phyloP scores from a whole-genome alignment of 2,888 invertebrate species.

The Nysson spinosus region DNA sequence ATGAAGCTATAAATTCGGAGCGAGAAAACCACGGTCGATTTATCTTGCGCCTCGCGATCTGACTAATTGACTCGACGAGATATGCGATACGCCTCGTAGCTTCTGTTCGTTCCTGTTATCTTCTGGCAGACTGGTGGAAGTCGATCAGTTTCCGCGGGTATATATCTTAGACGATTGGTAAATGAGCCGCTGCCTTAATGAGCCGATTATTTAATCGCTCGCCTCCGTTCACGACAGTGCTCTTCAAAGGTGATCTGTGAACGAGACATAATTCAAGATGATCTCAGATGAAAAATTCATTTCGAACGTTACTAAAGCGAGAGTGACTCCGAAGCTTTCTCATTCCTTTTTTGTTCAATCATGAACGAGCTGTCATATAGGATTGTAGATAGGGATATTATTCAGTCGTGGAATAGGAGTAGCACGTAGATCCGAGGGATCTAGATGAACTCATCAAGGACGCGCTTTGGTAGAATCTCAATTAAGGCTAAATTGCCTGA shows the following conservation, averaged over 20 bases:
- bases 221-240: conserved; percentile 3
- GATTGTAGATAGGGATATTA: conserved; percentile 8
- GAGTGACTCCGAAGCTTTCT: conserved; percentile 6
- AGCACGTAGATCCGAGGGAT: conserved; percentile 17
- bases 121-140: conserved; percentile 1
- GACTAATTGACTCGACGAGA: conserved; percentile 70
- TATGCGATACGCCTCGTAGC: conserved; percentile 54
- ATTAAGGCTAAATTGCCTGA: conserved; percentile 58
- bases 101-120: conserved; percentile 44
- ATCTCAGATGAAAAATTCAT: not conserved
- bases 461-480: conserved; percentile 59
- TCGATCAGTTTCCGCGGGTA: conserved; percentile 26
- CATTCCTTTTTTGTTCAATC: not conserved
- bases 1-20: conserved; percentile 11
- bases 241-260: not conserved
- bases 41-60: conserved; percentile 61
- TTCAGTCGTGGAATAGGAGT: conserved; percentile 11
- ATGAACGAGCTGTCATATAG: conserved; percentile 3
- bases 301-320: not conserved
- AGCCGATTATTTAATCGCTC: conserved; percentile 70
- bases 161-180: conserved; percentile 42
- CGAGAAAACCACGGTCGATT: conserved; percentile 46
- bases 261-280: not conserved
- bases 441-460: conserved; percentile 61
- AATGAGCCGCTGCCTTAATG: conserved; percentile 58